Conservation (phyloP, 2,797 vertebrate genomes). For the Heteromormyrus szaboi region DNA sequence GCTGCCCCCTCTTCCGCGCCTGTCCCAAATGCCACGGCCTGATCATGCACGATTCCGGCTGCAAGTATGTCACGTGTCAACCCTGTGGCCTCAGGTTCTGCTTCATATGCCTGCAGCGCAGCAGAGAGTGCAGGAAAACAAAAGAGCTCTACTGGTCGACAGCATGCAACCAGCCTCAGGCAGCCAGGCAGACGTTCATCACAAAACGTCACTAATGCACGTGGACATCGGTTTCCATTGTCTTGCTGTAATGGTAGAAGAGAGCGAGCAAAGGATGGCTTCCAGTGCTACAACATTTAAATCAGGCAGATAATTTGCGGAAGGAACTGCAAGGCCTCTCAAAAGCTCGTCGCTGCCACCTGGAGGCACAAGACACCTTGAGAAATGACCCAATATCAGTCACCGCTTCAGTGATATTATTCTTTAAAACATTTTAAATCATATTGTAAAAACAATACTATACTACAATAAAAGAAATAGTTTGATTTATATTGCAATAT, state of each 20-base stretch:
- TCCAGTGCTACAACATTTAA: background rate
- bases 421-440: background rate
- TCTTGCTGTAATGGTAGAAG: background rate
- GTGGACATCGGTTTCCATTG: background rate
- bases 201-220: background rate
- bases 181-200: conserved; percentile 36
- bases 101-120: conserved; percentile 36
- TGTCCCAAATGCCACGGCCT: conserved; percentile 39
- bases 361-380: background rate
- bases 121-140: background rate
- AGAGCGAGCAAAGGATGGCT: background rate
- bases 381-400: background rate
- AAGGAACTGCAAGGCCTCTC: background rate
- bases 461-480: background rate
- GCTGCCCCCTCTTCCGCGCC: conserved; percentile 40
- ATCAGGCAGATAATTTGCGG: background rate
- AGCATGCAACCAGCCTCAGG: conserved; percentile 28
- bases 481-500: background rate
- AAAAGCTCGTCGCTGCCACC: background rate
- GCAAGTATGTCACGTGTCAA: conserved; percentile 28
- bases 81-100: conserved; percentile 26
- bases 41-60: conserved; percentile 30
- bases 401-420: background rate
- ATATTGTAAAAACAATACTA: background rate
- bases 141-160: conserved; percentile 15